phyloP scores from a whole-genome alignment of 2,888 invertebrate genomes.

The Drosophila robusta region DNA sequence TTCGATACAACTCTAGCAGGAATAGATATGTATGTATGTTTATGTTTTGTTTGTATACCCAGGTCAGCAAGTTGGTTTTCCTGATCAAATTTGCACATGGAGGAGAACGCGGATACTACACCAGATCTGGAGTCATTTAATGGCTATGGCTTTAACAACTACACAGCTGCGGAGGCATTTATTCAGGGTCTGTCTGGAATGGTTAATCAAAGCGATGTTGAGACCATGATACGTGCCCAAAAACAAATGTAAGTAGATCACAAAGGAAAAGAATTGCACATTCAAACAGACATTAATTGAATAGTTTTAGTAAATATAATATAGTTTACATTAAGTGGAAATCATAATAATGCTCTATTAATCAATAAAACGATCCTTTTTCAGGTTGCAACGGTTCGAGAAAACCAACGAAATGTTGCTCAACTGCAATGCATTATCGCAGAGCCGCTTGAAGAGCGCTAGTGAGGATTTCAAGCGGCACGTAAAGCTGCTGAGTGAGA shows the following conservation, averaged over 20 bases:
- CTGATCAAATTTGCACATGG: constrained; percentile 13
- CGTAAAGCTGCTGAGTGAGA: constrained; percentile 93
- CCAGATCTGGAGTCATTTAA: constrained; percentile 87
- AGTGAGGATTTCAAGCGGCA: constrained; percentile 96
- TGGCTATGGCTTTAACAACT: constrained; percentile 96
- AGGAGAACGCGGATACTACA: constrained; percentile 57
- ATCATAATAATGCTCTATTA: too few species aligned
- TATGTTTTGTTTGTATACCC: constrained; percentile 10
- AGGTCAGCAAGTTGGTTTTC: neutral
- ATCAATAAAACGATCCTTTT: neutral
- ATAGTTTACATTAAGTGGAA: too few species aligned
- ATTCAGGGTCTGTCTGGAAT: constrained; percentile 96
- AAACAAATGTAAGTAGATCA: constrained; percentile 92
- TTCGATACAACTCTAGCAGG: neutral
- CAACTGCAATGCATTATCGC: constrained; percentile 97
- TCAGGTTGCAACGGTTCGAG: constrained; percentile 97
- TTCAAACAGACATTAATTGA: too few species aligned
- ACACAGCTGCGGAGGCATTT: constrained; percentile 95
- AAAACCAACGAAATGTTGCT: constrained; percentile 99
- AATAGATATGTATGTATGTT: constrained; percentile 20
- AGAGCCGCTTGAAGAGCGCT: constrained; percentile 93
- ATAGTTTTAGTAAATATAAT: too few species aligned
- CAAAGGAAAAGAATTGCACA: neutral
- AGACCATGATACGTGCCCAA: constrained; percentile 94
- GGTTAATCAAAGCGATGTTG: constrained; percentile 95